Conservation (phyloP, 2,797 vertebrate species). For the Parauchenoglanis ngamensis region DNA sequence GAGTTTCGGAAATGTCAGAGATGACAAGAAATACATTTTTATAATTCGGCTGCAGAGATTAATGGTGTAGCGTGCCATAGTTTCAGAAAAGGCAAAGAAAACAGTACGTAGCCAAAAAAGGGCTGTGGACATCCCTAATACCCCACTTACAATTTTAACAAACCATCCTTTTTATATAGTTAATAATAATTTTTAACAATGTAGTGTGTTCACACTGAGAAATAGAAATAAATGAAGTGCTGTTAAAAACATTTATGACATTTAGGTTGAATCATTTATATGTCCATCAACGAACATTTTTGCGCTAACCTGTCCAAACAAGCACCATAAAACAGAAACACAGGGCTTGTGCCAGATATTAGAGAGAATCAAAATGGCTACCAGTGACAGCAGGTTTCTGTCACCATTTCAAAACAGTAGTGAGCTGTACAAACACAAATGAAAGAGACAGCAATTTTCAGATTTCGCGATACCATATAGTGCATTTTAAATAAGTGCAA, state of each 20-base stretch:
- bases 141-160: background rate
- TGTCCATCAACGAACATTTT: background rate
- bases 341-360: background rate
- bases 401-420: background rate
- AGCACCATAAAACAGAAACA: background rate
- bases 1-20: background rate
- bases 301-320: background rate
- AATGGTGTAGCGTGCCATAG: background rate
- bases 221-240: background rate
- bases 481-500: conserved; percentile 14
- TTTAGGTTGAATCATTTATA: background rate
- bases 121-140: background rate
- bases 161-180: background rate
- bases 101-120: background rate
- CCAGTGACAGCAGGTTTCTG: background rate
- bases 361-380: conserved; percentile 1
- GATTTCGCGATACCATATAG: background rate
- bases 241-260: background rate
- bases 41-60: background rate
- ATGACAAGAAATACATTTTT: background rate
- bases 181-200: background rate
- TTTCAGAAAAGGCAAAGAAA: background rate
- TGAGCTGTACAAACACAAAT: background rate
- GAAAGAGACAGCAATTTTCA: background rate
- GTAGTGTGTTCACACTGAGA: background rate